Conservation (phyloP, 2,888 invertebrate genomes). For the Melanotus villosus region DNA sequence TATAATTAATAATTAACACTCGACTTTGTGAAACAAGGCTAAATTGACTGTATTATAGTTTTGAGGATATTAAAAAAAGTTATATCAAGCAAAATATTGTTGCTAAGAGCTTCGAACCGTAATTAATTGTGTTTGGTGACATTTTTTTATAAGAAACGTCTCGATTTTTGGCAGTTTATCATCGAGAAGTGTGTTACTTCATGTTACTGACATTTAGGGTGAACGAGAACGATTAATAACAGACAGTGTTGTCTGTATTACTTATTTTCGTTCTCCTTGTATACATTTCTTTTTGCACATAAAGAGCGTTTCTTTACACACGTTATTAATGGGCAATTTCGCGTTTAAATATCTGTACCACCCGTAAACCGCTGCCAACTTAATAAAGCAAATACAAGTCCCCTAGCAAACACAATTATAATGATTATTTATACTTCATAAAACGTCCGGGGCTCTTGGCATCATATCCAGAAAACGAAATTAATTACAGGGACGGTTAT, state of each 20-base stretch:
- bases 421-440: conserved; percentile 56
- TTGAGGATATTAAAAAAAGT: conserved; percentile 2
- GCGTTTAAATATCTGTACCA: conserved; percentile 56
- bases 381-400: conserved; percentile 51
- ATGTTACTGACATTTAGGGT: not conserved
- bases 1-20: conserved; percentile 62
- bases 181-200: too few species aligned
- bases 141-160: too few species aligned
- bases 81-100: conserved; percentile 1
- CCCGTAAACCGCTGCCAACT: conserved; percentile 57
- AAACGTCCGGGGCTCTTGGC: conserved; percentile 47
- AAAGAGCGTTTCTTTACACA: conserved; percentile 11
- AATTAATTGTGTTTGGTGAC: conserved; percentile 16
- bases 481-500: conserved; percentile 47
- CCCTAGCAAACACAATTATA: conserved; percentile 55
- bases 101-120: conserved; percentile 20
- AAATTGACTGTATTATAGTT: conserved; percentile 32
- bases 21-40: conserved; percentile 44
- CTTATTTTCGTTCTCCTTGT: not conserved
- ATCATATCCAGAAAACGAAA: conserved; percentile 45
- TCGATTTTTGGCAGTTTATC: too few species aligned
- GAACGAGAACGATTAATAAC: not conserved
- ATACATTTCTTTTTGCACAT: not conserved
- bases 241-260: too few species aligned
- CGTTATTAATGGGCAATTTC: conserved; percentile 54